Conservation (phyloP, 2,113 vertebrate genomes). For the Esox niger region DNA sequence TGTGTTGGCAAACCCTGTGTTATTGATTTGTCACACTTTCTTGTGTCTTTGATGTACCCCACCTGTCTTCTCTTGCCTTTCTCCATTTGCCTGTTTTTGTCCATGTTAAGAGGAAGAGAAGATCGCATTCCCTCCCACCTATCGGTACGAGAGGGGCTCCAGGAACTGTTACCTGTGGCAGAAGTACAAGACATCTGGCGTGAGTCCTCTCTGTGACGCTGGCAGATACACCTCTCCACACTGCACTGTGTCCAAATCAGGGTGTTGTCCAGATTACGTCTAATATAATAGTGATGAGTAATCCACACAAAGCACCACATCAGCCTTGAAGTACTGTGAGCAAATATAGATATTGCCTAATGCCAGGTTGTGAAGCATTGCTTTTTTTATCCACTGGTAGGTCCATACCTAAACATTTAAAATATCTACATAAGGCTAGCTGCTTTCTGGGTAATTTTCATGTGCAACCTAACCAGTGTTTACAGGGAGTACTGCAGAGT, state of each 20-base stretch:
- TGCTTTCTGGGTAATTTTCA: slow-evolving; percentile 21
- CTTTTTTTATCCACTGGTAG: not conserved
- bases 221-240: not conserved
- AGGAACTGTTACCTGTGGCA: slow-evolving; percentile 84
- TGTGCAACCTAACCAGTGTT: slow-evolving; percentile 30
- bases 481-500: slow-evolving; percentile 11
- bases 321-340: not conserved
- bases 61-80: not conserved
- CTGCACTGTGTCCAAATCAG: not conserved
- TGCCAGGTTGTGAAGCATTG: not conserved
- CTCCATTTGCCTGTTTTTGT: slow-evolving; percentile 22
- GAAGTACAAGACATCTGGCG: slow-evolving; percentile 86
- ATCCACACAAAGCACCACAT: not conserved
- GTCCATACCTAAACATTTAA: not conserved
- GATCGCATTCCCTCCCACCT: slow-evolving; percentile 86
- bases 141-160: slow-evolving; percentile 84
- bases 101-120: slow-evolving; percentile 79
- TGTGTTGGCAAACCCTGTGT: not conserved
- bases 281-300: not conserved
- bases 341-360: not conserved
- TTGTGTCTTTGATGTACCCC: slow-evolving; percentile 1
- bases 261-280: slow-evolving; percentile 4
- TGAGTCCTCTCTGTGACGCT: slow-evolving; percentile 53
- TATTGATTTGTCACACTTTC: not conserved
- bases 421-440: slow-evolving; percentile 29